These are phyloP conservation scores for Halcyon senegalensis DNA, from an alignment of 2,113 vertebrate genomes.

Conservation along the genomic window DNA sequence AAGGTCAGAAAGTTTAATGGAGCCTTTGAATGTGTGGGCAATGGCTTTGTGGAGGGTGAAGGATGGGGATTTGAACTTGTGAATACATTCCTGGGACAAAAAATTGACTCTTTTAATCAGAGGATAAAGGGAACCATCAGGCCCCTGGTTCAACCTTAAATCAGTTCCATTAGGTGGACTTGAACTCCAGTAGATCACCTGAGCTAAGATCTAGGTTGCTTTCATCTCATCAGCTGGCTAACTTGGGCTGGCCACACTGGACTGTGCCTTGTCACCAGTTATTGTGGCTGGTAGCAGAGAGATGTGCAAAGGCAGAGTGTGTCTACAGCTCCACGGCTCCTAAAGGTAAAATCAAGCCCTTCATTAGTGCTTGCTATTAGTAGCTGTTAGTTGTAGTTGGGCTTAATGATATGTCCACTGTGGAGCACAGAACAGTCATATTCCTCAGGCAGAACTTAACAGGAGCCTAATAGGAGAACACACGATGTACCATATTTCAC, in stretches of 20 bases:
- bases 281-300: background rate
- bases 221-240: background rate
- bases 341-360: background rate
- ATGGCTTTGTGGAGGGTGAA: background rate
- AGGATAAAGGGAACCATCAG: background rate
- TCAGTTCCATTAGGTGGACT: background rate
- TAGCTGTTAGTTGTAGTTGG: background rate
- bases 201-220: background rate
- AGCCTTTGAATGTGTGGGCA: background rate
- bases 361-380: background rate
- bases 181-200: background rate
- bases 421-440: background rate
- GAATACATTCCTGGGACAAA: background rate
- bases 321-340: background rate
- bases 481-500: fast-evolving
- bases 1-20: background rate
- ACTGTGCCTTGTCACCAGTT: background rate
- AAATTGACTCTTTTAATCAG: background rate
- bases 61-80: background rate
- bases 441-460: background rate
- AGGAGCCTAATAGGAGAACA: background rate
- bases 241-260: fast-evolving
- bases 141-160: background rate
- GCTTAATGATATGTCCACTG: background rate
- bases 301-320: background rate